These are phyloP conservation scores for Coptodon rendalli DNA, from an alignment of 2,113 vertebrate species.

Conservation along the genomic window DNA sequence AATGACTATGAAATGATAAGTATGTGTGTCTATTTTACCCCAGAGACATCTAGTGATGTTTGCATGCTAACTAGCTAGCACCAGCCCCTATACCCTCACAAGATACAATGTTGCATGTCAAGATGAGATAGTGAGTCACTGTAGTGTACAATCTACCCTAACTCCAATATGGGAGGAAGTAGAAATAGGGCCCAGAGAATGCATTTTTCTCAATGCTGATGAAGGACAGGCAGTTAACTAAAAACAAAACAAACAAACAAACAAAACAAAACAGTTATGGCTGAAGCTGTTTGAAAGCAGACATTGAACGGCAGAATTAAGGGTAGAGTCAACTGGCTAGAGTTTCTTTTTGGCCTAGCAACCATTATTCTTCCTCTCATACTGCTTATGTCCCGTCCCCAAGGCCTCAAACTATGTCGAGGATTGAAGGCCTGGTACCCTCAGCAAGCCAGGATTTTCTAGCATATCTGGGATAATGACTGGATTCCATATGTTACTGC, in stretches of 20 bases:
- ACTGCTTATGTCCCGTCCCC: background rate
- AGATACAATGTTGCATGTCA: fast-evolving
- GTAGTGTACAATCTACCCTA: background rate
- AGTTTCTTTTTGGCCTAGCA: background rate
- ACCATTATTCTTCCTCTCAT: background rate
- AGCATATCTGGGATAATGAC: background rate
- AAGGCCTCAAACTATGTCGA: background rate
- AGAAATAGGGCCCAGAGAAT: background rate
- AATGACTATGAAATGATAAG: background rate
- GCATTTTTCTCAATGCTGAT: background rate
- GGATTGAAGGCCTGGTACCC: background rate
- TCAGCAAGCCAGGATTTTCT: background rate
- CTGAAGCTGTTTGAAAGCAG: background rate
- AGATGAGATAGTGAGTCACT: background rate
- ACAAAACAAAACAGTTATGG: background rate
- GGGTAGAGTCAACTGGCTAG: background rate
- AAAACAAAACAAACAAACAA: background rate
- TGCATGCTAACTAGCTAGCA: background rate
- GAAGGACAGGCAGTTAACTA: background rate
- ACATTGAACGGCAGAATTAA: background rate
- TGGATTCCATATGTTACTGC: background rate
- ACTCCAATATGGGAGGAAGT: background rate
- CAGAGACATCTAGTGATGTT: background rate
- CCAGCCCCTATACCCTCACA: background rate
- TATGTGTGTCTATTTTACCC: background rate